These are phyloP conservation scores for Bombus confusus DNA, from an alignment of 1,140 invertebrate genomes.

Conservation along the genomic window DNA sequence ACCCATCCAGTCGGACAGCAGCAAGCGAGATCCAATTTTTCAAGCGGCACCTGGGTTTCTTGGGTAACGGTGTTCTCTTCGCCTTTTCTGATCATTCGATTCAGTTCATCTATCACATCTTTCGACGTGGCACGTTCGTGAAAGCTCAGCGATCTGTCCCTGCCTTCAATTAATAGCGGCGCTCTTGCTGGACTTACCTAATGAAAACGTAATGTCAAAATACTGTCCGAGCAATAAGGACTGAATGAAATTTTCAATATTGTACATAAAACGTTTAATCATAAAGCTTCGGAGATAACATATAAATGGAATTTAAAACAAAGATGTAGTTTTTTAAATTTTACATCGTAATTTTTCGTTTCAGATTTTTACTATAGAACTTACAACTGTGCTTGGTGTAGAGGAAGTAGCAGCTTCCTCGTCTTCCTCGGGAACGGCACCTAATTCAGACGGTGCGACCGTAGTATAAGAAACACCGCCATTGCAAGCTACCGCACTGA, in stretches of 20 bases:
- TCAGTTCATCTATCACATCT: conserved; percentile 89
- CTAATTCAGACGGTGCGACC: conserved; percentile 76
- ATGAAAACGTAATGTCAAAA: conserved; percentile 3
- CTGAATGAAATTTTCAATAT: neutral
- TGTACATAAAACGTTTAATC: neutral
- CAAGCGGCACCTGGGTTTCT: conserved; percentile 71
- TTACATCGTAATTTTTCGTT: neutral
- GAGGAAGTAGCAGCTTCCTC: conserved; percentile 84
- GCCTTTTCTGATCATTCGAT: conserved; percentile 87
- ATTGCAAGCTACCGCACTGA: conserved; percentile 68
- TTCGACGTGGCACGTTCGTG: conserved; percentile 88
- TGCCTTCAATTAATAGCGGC: conserved; percentile 72
- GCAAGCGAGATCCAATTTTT: conserved; percentile 85
- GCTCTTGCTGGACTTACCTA: conserved; percentile 76
- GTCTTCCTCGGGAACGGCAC: conserved; percentile 87
- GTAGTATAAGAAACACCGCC: conserved; percentile 66
- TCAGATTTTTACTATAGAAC: conserved; percentile 35
- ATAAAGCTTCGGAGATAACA: neutral
- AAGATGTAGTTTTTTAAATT: too few relatives aligned
- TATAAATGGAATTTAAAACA: neutral
- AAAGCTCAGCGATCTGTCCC: conserved; percentile 84
- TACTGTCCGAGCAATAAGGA: too few relatives aligned
- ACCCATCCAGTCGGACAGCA: conserved; percentile 90
- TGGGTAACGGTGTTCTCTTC: conserved; percentile 77
- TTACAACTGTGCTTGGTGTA: conserved; percentile 84